Conservation (phyloP, 1,140 invertebrate genomes). For the Mizuhopecten yessoensis region DNA sequence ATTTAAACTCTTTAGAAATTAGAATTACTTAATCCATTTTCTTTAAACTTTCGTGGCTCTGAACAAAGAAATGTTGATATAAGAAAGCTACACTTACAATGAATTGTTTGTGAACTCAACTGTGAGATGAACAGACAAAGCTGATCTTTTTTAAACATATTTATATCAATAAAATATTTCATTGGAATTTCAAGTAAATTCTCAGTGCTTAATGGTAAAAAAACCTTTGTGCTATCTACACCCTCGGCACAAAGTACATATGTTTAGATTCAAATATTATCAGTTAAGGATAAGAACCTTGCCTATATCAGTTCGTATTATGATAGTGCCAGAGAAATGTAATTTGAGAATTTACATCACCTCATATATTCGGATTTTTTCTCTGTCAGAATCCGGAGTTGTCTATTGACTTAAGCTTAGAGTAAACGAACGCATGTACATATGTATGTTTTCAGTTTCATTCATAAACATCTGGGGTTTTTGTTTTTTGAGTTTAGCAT, state of each 20-base stretch:
- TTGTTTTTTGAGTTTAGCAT: too few species aligned
- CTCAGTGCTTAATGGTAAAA: too few species aligned
- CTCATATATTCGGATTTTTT: not conserved
- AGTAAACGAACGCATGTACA: not conserved
- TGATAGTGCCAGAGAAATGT: not conserved
- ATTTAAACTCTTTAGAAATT: too few species aligned
- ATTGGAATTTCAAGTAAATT: too few species aligned
- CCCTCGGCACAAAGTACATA: not conserved
- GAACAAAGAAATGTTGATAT: not conserved
- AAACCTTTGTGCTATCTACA: not conserved
- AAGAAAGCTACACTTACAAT: not conserved
- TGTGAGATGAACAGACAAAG: too few species aligned
- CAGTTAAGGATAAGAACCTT: not conserved
- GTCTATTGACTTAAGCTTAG: not conserved
- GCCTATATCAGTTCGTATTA: not conserved
- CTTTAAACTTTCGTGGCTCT: not conserved
- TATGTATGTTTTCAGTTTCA: too few species aligned
- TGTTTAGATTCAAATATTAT: conserved; percentile 36
- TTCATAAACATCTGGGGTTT: too few species aligned
- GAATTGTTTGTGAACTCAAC: too few species aligned
- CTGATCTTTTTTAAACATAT: too few species aligned
- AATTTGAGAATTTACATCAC: not conserved
- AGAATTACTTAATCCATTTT: too few species aligned
- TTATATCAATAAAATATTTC: too few species aligned
- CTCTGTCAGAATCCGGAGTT: not conserved